phyloP scores from a whole-genome alignment of 2,797 vertebrate species.

The Coccyzus lansbergi region DNA sequence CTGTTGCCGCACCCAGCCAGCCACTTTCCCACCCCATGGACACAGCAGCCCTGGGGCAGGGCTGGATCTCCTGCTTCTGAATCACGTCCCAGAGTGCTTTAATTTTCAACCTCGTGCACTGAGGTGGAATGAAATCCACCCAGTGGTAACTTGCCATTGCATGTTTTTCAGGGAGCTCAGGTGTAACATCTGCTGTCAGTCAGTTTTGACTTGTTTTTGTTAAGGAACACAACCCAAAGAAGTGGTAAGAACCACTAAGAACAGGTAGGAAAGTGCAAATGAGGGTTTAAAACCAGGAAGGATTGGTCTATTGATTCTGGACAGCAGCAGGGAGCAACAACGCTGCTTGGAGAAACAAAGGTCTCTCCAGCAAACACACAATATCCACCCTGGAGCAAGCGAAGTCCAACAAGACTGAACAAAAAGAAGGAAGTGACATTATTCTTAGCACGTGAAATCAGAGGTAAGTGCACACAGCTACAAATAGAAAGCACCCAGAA shows the following conservation, averaged over 20 bases:
- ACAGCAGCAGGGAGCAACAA: not conserved
- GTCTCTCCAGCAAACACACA: not conserved
- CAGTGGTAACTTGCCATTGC: not conserved
- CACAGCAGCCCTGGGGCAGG: not conserved
- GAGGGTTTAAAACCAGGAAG: not conserved
- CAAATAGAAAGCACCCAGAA: not conserved
- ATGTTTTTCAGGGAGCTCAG: not conserved
- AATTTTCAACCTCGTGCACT: not conserved
- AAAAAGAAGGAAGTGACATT: not conserved
- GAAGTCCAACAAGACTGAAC: not conserved
- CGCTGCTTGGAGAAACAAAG: not conserved
- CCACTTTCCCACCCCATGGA: not conserved
- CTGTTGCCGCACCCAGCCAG: not conserved
- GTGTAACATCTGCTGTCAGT: not conserved
- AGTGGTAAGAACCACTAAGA: not conserved
- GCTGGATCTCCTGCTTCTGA: constrained; percentile 27
- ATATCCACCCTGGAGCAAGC: not conserved
- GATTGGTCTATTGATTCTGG: not conserved
- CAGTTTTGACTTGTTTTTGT: not conserved
- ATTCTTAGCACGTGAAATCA: not conserved
- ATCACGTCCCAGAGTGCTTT: not conserved
- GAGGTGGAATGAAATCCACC: not conserved
- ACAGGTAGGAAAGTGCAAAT: not conserved
- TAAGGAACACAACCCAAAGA: not conserved
- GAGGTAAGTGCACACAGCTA: not conserved